phyloP scores from a whole-genome alignment of 2,797 vertebrate species.

The Hyperoplus lanceolatus region DNA sequence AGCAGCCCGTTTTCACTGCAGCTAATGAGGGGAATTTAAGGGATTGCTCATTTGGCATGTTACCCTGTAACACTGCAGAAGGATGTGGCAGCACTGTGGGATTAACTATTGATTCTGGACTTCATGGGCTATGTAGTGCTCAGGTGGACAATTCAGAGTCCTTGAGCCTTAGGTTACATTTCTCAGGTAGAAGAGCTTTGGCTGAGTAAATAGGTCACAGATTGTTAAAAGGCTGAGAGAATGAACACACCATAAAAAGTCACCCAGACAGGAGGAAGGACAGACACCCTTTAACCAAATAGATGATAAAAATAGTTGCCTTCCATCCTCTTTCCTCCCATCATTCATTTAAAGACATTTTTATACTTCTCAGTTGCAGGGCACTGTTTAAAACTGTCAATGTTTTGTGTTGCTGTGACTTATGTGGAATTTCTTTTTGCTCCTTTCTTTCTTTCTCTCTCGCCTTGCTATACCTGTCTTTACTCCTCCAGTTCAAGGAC shows the following conservation, averaged over 20 bases:
- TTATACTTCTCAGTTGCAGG: constrained; percentile 43
- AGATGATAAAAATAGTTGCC: constrained; percentile 63
- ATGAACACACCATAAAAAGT: constrained; percentile 67
- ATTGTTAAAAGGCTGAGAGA: constrained; percentile 58
- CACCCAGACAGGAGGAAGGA: constrained; percentile 70
- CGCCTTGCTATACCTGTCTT: constrained; percentile 48
- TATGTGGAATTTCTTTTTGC: constrained; percentile 53
- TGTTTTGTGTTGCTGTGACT: constrained; percentile 58
- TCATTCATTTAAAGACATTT: constrained; percentile 57
- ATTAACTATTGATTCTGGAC: constrained; percentile 56
- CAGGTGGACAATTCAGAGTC: constrained; percentile 54
- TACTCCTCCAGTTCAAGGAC: constrained; percentile 80
- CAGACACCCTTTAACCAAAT: constrained; percentile 59
- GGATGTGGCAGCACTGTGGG: constrained; percentile 39
- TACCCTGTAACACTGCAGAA: constrained; percentile 27
- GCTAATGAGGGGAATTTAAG: constrained; percentile 51
- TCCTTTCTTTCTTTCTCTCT: constrained; percentile 28
- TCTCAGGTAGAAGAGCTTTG: constrained; percentile 53
- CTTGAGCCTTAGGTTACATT: constrained; percentile 62
- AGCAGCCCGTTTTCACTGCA: constrained; percentile 31
- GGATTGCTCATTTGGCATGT: constrained; percentile 57
- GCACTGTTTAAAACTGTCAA: constrained; percentile 50
- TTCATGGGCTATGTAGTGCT: constrained; percentile 49
- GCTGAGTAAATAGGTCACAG: constrained; percentile 75
- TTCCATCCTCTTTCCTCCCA: constrained; percentile 43